Conservation (phyloP, 2,113 vertebrate species). For the Hemichromis elongatus region DNA sequence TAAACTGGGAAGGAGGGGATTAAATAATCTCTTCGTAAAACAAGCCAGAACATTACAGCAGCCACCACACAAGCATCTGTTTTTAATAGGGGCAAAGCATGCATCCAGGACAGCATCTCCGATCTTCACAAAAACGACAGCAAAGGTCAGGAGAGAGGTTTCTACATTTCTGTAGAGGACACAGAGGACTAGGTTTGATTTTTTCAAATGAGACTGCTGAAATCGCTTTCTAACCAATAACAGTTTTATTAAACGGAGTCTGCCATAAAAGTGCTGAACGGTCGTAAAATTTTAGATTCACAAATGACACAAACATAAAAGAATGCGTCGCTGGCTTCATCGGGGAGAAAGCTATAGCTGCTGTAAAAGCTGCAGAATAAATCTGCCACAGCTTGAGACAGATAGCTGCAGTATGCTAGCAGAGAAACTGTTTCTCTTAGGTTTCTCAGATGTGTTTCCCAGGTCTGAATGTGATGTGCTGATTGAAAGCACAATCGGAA, state of each 20-base stretch:
- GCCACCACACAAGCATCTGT: slow-evolving; percentile 1
- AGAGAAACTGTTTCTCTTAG: not conserved
- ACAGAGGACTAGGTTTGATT: not conserved
- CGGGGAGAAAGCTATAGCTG: not conserved
- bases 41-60: not conserved
- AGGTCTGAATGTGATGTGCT: not conserved
- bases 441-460: not conserved
- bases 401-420: not conserved
- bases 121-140: rapidly evolving
- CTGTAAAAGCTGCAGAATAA: not conserved
- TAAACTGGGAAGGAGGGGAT: not conserved
- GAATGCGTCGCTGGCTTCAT: not conserved
- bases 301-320: slow-evolving; percentile 1
- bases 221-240: not conserved
- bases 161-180: not conserved
- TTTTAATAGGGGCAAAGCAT: not conserved
- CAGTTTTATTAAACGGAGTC: not conserved
- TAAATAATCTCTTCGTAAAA: not conserved
- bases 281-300: not conserved
- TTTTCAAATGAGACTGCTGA: not conserved
- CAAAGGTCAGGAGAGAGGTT: not conserved
- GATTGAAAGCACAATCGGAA: not conserved
- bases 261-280: slow-evolving; percentile 9
- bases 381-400: not conserved
- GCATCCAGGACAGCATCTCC: not conserved